Base-by-base conservation (phyloP, 2,888 invertebrate species). In the Gandaritis pyraliata region DNA sequence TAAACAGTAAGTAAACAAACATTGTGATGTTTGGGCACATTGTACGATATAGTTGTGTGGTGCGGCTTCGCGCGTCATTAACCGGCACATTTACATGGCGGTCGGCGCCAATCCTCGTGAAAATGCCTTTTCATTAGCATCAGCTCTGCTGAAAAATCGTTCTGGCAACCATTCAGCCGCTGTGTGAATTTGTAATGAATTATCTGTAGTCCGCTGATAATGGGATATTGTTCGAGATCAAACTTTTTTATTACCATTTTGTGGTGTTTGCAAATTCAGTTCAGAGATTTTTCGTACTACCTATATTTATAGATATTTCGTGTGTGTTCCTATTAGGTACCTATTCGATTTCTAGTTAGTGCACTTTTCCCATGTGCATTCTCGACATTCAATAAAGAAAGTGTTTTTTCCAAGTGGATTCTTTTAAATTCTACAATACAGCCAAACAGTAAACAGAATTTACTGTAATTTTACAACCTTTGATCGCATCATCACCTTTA, bases 71-170 rank as follows among this genome's bases (percentile, higher is more conserved):
- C 87, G 90, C 86, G 80, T 90, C 90, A 90, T 91, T 90, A 86
- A 77, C 75, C 83, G 65, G 47, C 80, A 80, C 85, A 90, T 89
- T 90, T 87, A 86, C 90, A 89, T 90, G 85, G 73, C 82, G 85
- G 83, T 79, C 87, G 86, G 84, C 87, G 88, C 90, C 90, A 90
- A 87, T 87, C 78, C 87, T 90, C 90, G 90, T 91, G 90, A 88
- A 91, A 90, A 88, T 86, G 88, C 86, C 86, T 84, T 85, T 90
- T 90, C 90, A 90, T 90, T 90, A 91, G 81, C 88, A 88, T 88
- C 88, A 87, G 87, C 82, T 85, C 76, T 76, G 81, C 85, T 88
- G 87, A 89, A 88, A 88, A 88, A 89, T 86, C 81, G 87, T 84
- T 88, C 79, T 80, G 80, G 75, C 81, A 81, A 76, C 79, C 77